Evolutionary conservation across 2,888 invertebrate genomes (phyloP).

Genomic region (Zaprionus obscuricornis): DNA sequence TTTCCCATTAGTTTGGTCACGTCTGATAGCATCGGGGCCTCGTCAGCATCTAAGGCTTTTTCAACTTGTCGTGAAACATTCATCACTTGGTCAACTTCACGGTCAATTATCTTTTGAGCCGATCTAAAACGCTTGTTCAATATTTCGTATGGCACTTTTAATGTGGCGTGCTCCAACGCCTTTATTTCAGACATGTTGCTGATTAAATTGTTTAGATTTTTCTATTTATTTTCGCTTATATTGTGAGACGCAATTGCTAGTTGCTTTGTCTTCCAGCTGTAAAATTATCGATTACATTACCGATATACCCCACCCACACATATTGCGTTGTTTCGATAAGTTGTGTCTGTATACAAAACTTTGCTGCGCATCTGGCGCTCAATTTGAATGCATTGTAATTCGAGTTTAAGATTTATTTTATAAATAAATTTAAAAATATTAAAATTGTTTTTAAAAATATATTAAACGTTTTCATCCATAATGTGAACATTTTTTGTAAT

Average conservation of each 20-base stretch:
- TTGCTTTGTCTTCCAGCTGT: slow-evolving; percentile 54
- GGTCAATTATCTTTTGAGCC: slow-evolving; percentile 96
- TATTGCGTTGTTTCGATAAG: neutral
- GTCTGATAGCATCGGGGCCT: slow-evolving; percentile 85
- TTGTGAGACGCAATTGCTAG: slow-evolving; percentile 47
- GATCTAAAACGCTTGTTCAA: slow-evolving; percentile 98
- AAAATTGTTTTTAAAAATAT: too few species aligned
- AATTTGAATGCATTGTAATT: too few species aligned
- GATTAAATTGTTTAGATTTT: neutral
- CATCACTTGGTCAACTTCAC: slow-evolving; percentile 95
- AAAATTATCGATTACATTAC: slow-evolving; percentile 36
- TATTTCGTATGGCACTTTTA: slow-evolving; percentile 99
- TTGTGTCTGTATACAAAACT: slow-evolving; percentile 1
- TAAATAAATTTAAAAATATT: too few species aligned
- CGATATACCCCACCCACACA: neutral
- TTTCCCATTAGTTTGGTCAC: slow-evolving; percentile 92
- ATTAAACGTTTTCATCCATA: too few species aligned
- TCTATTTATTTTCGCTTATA: slow-evolving; percentile 43
- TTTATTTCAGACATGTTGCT: slow-evolving; percentile 94
- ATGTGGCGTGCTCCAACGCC: slow-evolving; percentile 96
- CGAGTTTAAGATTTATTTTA: too few species aligned
- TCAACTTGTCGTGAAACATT: slow-evolving; percentile 88
- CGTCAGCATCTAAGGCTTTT: slow-evolving; percentile 80
- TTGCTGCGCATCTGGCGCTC: too few species aligned
- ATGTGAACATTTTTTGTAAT: too few species aligned